phyloP scores from a whole-genome alignment of 2,113 vertebrate species.

The Desmodus rotundus region DNA sequence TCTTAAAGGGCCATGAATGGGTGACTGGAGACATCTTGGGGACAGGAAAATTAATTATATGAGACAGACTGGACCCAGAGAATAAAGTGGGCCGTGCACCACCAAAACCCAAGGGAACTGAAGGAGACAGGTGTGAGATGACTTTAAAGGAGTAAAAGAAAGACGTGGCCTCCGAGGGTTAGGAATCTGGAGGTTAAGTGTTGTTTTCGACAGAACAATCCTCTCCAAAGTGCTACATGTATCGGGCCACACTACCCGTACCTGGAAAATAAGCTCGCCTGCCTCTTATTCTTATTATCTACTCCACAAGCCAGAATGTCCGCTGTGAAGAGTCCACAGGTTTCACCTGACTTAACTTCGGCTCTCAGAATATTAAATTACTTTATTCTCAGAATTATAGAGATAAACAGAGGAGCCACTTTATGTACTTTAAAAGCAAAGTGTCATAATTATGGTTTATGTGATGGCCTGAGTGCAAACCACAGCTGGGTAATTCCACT shows the following conservation, averaged over 20 bases:
- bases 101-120: background rate
- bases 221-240: background rate
- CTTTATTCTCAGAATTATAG: background rate
- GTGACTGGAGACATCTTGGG: background rate
- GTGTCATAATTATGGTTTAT: background rate
- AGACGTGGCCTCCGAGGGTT: background rate
- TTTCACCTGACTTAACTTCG: background rate
- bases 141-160: background rate
- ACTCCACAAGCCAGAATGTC: background rate
- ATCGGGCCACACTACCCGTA: background rate
- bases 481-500: background rate
- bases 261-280: background rate
- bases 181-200: background rate
- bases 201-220: background rate
- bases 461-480: background rate
- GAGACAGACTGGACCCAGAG: background rate
- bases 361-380: background rate
- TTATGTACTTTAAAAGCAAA: background rate
- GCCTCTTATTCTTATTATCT: background rate
- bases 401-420: background rate
- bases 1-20: background rate
- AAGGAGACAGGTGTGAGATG: background rate
- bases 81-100: background rate
- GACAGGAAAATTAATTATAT: background rate
- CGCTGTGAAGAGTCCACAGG: background rate